Base-by-base conservation (phyloP, 2,888 invertebrate species). In the Drosophila aldrichi region DNA sequence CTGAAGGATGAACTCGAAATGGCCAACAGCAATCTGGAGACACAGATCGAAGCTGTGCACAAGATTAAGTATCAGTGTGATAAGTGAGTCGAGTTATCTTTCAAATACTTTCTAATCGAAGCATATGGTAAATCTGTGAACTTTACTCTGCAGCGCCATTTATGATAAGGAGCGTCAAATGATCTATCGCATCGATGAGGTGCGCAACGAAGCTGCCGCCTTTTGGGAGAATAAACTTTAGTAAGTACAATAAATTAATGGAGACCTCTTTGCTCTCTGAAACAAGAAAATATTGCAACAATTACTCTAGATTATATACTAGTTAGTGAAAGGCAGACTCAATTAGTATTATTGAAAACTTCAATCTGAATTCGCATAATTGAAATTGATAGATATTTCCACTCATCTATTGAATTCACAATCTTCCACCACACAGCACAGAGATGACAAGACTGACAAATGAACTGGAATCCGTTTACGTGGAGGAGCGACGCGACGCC, bases 201-300 rank as follows among this genome's bases (percentile, higher is more conserved):
- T 94, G 88, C 93, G 94, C 74, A 93, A 93, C 71, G 94, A 94
- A 90, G 94, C 94, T 76, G 94, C 94, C 69, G 93, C 94, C 79
- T 94, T 95, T 93, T 95, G 95, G 95, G 95, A 95, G 90, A 94
- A 95, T 77, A 94, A 94, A 92, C 91, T 95, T 83, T 90, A 93
- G 92, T 92, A 89, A 91, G 90, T 79, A 14, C 1, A 36, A 20
- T 43, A 6, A 0, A 20, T 20, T 5, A 20, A 43, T 1, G n/a
- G n/a, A n/a, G n/a, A n/a, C 5, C 25, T 25, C 25, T 25, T 25
- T 25, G 25, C 5, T 25, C 25, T 25, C 25, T 25, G 25, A 25
- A 25, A 25, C 4, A 3, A 25, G 5, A 25, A 25, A 25, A 25
- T 25, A 5, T 25, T 25, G 25, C 5, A 25, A 25, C 5, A 5